These are phyloP conservation scores for Chironomus riparius DNA, from an alignment of 2,888 invertebrate species.

Conservation along the genomic window DNA sequence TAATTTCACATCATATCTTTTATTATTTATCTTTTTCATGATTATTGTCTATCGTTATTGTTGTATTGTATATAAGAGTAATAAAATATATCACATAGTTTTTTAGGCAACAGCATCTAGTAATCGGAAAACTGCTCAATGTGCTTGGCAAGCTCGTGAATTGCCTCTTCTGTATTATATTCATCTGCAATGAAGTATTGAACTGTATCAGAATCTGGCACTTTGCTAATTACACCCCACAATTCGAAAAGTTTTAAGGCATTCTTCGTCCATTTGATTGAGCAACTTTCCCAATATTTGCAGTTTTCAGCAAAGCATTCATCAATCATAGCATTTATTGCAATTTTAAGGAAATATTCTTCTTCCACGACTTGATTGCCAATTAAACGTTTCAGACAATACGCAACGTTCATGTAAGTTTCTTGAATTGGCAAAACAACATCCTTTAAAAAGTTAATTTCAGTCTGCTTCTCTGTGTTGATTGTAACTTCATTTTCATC, in stretches of 20 bases:
- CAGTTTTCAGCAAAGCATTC: neutral
- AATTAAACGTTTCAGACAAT: neutral
- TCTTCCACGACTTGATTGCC: neutral
- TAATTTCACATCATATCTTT: neutral
- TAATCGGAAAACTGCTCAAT: neutral
- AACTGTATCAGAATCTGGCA: neutral
- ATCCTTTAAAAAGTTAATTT: neutral
- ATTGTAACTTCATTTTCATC: slow-evolving; percentile 2
- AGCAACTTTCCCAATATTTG: neutral
- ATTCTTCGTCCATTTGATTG: neutral
- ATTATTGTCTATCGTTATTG: neutral
- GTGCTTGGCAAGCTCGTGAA: neutral
- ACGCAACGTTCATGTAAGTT: neutral
- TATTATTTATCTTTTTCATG: neutral
- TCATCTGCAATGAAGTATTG: neutral
- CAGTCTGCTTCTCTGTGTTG: neutral
- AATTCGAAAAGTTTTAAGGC: neutral
- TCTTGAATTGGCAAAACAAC: neutral
- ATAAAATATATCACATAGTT: neutral
- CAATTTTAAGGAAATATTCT: neutral
- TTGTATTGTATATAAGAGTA: neutral
- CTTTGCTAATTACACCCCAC: neutral
- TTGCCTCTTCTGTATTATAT: neutral
- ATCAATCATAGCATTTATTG: neutral
- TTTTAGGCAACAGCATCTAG: neutral